Base-by-base conservation (phyloP, 2,888 invertebrate species). In the Bimastos eiseni region DNA sequence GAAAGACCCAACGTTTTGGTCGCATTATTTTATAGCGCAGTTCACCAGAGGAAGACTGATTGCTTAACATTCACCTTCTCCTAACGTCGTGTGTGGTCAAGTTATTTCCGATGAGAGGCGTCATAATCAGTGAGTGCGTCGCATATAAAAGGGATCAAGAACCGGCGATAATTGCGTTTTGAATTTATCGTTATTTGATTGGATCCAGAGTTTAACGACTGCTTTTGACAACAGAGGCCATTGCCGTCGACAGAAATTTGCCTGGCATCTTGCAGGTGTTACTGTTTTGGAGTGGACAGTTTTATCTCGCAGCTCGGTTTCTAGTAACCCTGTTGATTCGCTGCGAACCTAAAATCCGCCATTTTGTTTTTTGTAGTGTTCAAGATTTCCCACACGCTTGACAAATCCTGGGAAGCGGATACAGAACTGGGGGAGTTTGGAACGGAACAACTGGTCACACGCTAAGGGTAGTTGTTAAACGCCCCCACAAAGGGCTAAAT, bases 321-420 rank as follows among this genome's bases (percentile, higher is more conserved):
- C 70, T 70, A 70, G 70, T 13, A 70, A 8, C 70, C 70, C n/a
- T 70, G 70, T 30, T 70, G n/a, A 13, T 70, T 3, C 24, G 24
- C 49, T 49, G 70, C n/a, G 55, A 70, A n/a, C 70, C 30, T 70
- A 8, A 30, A 70, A 70, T 70, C n/a, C 70, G 70, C 70, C 70
- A 70, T 70, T 70, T 70, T 70, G n/a, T 30, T 70, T n/a, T 70
- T n/a, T 70, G 70, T 70, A 70, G 70, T 70, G 70, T n/a, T n/a
- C 30, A n/a, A 70, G 49, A 6, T 30, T 8, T 70, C 70, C 70
- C 70, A 70, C 70, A n/a, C n/a, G 70, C 30, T 0, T n/a, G 70
- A n/a, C 70, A 70, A 8, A 30, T 2, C 24, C 55, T 30, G 24
- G 24, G 55, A 55, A 55, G 24, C 19, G 70, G 13, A 70, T 24